These are phyloP conservation scores for Psilopsiagon aurifrons DNA, from an alignment of 2,113 vertebrate species.

Conservation along the genomic window DNA sequence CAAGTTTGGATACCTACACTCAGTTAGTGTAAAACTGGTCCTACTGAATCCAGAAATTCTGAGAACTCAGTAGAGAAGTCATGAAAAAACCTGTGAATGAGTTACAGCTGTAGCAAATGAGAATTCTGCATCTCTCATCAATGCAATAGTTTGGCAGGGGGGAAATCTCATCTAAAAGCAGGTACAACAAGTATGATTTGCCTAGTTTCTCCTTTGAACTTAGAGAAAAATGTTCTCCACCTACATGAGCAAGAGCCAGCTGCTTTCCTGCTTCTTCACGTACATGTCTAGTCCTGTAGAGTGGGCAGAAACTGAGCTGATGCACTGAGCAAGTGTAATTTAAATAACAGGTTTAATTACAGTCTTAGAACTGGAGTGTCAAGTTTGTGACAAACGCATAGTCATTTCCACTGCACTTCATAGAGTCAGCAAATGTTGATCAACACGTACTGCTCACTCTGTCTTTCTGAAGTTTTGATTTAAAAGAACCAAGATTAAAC, in stretches of 20 bases:
- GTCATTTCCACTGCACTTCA: background rate
- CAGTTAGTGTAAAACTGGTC: background rate
- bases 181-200: background rate
- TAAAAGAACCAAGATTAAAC: slow-evolving; percentile 1
- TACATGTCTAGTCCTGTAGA: slow-evolving; percentile 8
- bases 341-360: slow-evolving; percentile 45
- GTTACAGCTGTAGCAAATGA: background rate
- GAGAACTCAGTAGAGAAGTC: background rate
- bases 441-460: slow-evolving; percentile 22
- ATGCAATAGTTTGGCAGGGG: background rate
- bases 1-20: background rate
- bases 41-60: background rate
- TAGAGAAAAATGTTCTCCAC: slow-evolving; percentile 13
- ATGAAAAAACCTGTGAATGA: background rate
- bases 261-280: background rate
- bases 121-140: background rate
- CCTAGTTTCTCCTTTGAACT: slow-evolving; percentile 36
- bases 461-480: slow-evolving; percentile 17
- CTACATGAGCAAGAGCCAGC: slow-evolving; percentile 2
- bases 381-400: background rate
- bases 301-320: slow-evolving; percentile 20
- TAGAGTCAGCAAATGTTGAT: slow-evolving; percentile 51
- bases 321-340: slow-evolving; percentile 10
- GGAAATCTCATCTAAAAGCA: background rate
- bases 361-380: slow-evolving; percentile 31